phyloP scores from a whole-genome alignment of 2,888 invertebrate genomes.

The Tuberolachnus salignus region DNA sequence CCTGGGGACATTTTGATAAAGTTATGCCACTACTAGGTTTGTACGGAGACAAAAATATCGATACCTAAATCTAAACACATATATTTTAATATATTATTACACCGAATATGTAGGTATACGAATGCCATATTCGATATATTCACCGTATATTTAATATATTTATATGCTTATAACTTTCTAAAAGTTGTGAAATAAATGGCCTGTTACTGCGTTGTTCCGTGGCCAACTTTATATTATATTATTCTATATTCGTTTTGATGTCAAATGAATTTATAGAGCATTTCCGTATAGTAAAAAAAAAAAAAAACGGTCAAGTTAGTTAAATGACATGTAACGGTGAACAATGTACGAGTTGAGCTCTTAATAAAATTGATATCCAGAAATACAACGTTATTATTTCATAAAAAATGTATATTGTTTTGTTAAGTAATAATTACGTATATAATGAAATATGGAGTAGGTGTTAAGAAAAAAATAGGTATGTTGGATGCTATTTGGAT shows the following conservation, averaged over 20 bases:
- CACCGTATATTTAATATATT: too few species aligned
- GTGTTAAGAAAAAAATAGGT: too few species aligned
- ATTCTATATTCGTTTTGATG: slow-evolving; percentile 1
- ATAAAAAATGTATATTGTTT: neutral
- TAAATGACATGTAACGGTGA: slow-evolving; percentile 9
- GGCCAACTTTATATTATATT: neutral
- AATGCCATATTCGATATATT: too few species aligned
- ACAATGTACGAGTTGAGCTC: neutral
- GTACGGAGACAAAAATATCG: too few species aligned
- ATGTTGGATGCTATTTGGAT: too few species aligned
- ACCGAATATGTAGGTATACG: too few species aligned
- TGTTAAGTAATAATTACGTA: neutral
- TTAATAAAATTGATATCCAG: neutral
- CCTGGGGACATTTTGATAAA: too few species aligned
- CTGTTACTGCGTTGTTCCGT: neutral
- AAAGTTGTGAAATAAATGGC: neutral
- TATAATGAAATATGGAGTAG: too few species aligned
- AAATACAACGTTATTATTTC: neutral
- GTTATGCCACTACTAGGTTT: too few species aligned
- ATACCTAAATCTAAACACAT: too few species aligned
- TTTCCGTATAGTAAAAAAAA: slow-evolving; percentile 3
- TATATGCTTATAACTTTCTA: neutral
- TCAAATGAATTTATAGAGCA: slow-evolving; percentile 15
- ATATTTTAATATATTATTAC: too few species aligned
- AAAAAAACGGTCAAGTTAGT: slow-evolving; percentile 15